Evolutionary conservation across 2,888 invertebrate species (phyloP), one percentile per base, ranked within the genome.

Genomic region (Sericinus montela): DNA sequence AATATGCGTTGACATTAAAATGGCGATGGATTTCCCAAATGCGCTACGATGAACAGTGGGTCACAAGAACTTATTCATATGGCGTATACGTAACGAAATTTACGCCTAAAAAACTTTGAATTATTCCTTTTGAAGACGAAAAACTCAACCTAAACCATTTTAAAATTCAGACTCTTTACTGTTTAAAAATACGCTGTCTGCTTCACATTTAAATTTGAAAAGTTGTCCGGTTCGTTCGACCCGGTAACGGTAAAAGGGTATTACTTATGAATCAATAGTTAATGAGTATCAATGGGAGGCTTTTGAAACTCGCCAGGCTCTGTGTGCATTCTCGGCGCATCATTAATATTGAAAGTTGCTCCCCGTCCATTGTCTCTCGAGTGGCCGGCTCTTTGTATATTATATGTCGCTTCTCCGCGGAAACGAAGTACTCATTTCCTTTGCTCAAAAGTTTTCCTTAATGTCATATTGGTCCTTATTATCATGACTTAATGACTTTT

Each of bases 211-310:
- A 80, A 82, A 85, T 84, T 81, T 80, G 71, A 78, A 82, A 84
- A 82, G 77, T 80, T 80, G 75, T 73, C 69, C 73, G 70, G 65
- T 57, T 60, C 67, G 69, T 69, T 63, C 63, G 67, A 67, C 64
- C 61, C 70, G 61, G 68, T 58, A 63, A 72, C 74, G 75, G 79
- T 79, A 78, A 82, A 82, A 82, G 81, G 79, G 82, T 82, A 87
- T 87, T 86, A 86, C 84, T 87, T 87, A 86, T 86, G 84, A 87
- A 82, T 86, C 84, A 84, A 88, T 88, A 86, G 78, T 81, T 85
- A 86, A 87, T 86, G 85, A 86, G 83, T 82, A 85, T 84, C 86
- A 81, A 83, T 84, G 73, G 78, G 69, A 72, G 75, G 79, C 82
- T 81, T 83, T 84, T 80, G 78, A 80, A 80, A 75, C 75, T 80